Base-by-base conservation (phyloP, 2,797 vertebrate genomes). In the Poecilia picta region DNA sequence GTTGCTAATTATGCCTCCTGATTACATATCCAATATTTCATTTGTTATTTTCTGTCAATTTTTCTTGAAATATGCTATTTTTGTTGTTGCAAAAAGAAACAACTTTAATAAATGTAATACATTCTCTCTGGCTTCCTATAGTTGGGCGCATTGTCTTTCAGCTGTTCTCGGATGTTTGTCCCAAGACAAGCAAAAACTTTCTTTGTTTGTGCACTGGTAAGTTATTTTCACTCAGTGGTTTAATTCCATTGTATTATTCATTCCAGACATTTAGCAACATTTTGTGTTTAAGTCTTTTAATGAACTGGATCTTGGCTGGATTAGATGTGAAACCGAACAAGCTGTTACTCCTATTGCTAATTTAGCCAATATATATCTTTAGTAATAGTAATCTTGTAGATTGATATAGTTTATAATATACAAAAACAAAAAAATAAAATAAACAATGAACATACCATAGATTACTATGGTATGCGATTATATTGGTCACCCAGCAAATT, bases 91-190 rank as follows among this genome's bases (percentile, higher is more conserved):
- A 15, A 70, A 25, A 53, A 12, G 2, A 46, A 46, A 49, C 20
- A 20, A 10, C 8, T 25, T 53, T 10, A 53, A 53, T 53, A 53
- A 10, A 5, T 53, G 45, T 62, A 36, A 57, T 47, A 8, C 13
- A 18, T 70, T 20, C 28, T 47, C 47, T 88, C 28, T 89, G 89
- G 86, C 87, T 82, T 88, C 78, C 95, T 94, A 77, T 81, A 99
- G 98, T 99, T 96, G 98, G 98, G 89, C 97, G 98, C 74, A 99
- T 99, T 90, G 97, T 99, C 91, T 99, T 99, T 95, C 98, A 99
- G 83, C 98, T 99, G 82, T 99, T 98, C 94, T 99, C 95, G 36
- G 98, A 99, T 88, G 92, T 98, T 89, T 99, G 98, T 96, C 98
- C 98, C 86, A 99, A 97, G 96, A 99, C 98, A 45, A 98, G 98